A percentile compares a stretch with the other conserved stretches of the same genome.
Conservation (phyloP, 2,797 vertebrate genomes). For the Sternotherus odoratus region DNA sequence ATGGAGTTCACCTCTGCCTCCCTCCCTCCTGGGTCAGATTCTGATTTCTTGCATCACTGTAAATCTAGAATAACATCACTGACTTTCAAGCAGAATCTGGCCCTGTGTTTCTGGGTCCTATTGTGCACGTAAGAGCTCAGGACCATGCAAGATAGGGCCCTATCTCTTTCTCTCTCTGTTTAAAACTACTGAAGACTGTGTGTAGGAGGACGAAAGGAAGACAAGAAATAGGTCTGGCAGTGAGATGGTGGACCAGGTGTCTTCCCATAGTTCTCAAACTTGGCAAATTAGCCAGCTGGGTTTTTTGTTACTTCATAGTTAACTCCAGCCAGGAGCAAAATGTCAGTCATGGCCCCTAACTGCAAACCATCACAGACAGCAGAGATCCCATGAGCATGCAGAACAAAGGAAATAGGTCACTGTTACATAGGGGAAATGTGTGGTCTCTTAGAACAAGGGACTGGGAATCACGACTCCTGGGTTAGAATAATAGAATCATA, state of each 20-base stretch:
- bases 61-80: not conserved
- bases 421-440: not conserved
- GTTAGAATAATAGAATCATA: not conserved
- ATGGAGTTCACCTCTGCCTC: not conserved
- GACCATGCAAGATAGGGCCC: fast-evolving
- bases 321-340: not conserved
- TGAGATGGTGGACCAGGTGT: not conserved
- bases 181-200: slow-evolving; percentile 34
- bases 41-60: not conserved
- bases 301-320: not conserved
- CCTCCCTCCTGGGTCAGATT: not conserved
- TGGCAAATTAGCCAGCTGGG: not conserved
- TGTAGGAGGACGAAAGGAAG: not conserved
- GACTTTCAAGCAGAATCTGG: not conserved
- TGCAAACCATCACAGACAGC: not conserved
- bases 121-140: not conserved
- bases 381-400: not conserved
- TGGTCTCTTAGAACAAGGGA: not conserved
- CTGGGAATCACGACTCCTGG: not conserved
- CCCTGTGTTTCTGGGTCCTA: not conserved
- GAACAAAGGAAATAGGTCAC: not conserved
- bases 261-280: not conserved
- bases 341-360: not conserved
- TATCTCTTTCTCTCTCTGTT: slow-evolving; percentile 25
- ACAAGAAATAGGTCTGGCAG: not conserved